A percentile compares a stretch with the other conserved stretches of the same genome.
Evolutionary conservation across 2,888 invertebrate genomes (phyloP).

Genomic region (Dryadula phaetusa): DNA sequence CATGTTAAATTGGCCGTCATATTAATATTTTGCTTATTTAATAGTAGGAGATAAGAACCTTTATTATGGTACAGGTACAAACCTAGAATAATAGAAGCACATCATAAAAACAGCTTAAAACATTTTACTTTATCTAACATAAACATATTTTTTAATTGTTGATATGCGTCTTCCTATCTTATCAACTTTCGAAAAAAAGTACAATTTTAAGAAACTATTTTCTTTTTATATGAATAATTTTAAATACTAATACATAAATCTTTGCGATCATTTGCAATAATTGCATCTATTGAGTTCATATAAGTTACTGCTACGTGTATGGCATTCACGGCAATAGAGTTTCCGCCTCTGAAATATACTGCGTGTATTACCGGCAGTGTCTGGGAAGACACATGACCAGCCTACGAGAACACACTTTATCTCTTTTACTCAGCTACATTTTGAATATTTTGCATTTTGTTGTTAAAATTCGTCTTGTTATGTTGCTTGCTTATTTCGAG

Average conservation of each 20-base stretch:
- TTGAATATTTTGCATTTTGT: slow-evolving; percentile 17
- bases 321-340: slow-evolving; percentile 33
- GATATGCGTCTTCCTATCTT: too few relatives aligned
- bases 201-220: too few relatives aligned
- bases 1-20: too few relatives aligned
- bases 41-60: too few relatives aligned
- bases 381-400: slow-evolving; percentile 56
- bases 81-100: not conserved
- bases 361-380: slow-evolving; percentile 61
- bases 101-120: too few relatives aligned
- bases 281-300: slow-evolving; percentile 7
- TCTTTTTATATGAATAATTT: too few relatives aligned
- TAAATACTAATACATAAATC: not conserved
- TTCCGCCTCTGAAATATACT: slow-evolving; percentile 55
- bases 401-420: slow-evolving; percentile 51
- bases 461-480: not conserved
- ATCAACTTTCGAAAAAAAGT: too few relatives aligned
- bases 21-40: too few relatives aligned
- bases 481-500: not conserved
- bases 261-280: slow-evolving; percentile 5
- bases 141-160: too few relatives aligned
- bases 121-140: too few relatives aligned
- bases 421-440: slow-evolving; percentile 37
- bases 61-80: too few relatives aligned
- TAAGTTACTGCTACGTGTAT: slow-evolving; percentile 19